Evolutionary conservation across 2,113 vertebrate genomes (phyloP).

Genomic region (Myrmecophaga tridactyla): DNA sequence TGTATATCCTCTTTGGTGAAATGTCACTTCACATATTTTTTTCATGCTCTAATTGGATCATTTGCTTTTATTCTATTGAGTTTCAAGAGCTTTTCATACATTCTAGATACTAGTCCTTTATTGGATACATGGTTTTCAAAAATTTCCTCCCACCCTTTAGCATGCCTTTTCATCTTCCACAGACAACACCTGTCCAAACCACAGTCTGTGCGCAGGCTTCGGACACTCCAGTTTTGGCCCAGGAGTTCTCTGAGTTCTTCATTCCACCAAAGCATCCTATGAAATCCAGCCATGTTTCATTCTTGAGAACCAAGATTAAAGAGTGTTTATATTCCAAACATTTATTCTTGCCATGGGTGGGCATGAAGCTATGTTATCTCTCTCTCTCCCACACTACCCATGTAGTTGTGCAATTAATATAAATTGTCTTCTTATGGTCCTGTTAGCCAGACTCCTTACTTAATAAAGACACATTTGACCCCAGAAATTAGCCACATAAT

Average conservation of each 20-base stretch:
- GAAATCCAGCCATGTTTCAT: background rate
- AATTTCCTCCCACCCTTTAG: background rate
- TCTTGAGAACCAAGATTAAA: slow-evolving; percentile 1
- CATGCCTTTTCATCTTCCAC: background rate
- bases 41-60: background rate
- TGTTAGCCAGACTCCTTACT: background rate
- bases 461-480: background rate
- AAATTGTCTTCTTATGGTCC: background rate
- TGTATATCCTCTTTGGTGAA: background rate
- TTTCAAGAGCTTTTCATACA: background rate
- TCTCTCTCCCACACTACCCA: background rate
- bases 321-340: background rate
- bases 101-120: background rate
- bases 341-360: background rate
- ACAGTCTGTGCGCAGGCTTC: background rate
- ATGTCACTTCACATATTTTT: background rate
- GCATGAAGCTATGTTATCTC: background rate
- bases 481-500: background rate
- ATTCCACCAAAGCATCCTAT: background rate
- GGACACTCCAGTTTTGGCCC: background rate
- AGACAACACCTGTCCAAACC: background rate
- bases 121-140: background rate
- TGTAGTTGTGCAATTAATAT: background rate
- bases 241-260: background rate
- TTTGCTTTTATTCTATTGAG: background rate